phyloP scores from a whole-genome alignment of 1,140 invertebrate species.

The Aphaenogaster rudis region DNA sequence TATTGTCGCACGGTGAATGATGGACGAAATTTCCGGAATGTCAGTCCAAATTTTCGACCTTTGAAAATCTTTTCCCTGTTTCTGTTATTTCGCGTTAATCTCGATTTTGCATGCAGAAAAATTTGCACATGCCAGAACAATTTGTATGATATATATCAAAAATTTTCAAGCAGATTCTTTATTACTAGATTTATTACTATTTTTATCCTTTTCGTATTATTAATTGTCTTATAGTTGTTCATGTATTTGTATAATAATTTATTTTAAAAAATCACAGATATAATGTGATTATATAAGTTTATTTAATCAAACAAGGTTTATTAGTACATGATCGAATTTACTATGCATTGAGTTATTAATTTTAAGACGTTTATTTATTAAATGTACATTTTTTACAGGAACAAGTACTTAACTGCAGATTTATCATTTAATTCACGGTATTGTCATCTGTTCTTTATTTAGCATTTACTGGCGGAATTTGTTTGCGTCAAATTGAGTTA shows the following conservation, averaged over 20 bases:
- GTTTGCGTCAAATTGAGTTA: conserved; percentile 20
- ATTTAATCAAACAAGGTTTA: neutral
- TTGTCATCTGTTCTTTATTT: conserved; percentile 20
- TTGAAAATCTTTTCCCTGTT: neutral
- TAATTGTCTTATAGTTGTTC: neutral
- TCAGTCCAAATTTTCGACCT: neutral
- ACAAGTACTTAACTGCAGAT: neutral
- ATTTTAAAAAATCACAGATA: neutral
- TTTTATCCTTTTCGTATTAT: neutral
- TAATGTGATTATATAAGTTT: neutral
- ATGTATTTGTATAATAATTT: neutral
- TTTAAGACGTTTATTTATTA: neutral
- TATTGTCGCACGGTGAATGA: conserved; percentile 1
- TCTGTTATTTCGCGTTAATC: neutral
- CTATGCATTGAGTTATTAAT: neutral
- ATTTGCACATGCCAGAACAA: neutral
- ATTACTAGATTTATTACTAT: neutral
- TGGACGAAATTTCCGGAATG: neutral
- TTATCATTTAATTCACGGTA: neutral
- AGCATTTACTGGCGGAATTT: conserved; percentile 1
- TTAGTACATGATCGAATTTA: neutral
- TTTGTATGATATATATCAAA: neutral
- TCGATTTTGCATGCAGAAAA: neutral
- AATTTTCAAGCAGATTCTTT: neutral
- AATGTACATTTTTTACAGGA: neutral